phyloP scores from a whole-genome alignment of 2,113 vertebrate species.

The Irena cyanogastra region DNA sequence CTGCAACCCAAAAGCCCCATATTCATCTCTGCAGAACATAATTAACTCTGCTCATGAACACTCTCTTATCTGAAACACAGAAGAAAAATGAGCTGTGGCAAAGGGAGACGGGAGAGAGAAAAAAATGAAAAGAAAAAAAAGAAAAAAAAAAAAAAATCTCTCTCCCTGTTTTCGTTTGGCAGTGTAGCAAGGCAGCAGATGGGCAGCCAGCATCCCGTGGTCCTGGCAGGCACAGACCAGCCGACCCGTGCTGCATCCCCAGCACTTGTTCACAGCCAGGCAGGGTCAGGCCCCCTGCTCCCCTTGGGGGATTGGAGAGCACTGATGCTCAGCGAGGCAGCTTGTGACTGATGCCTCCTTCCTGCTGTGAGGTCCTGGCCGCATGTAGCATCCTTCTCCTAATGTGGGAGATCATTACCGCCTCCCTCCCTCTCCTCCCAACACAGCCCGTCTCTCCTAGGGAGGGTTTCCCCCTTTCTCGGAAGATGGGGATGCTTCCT shows the following conservation, averaged over 20 bases:
- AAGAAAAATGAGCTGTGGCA: constrained; percentile 46
- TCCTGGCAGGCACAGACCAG: background rate
- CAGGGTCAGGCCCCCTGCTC: background rate
- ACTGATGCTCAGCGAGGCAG: background rate
- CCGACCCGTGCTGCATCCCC: background rate
- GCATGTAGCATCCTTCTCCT: background rate
- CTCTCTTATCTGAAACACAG: constrained; percentile 39
- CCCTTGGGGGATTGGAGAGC: background rate
- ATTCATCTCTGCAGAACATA: constrained; percentile 21
- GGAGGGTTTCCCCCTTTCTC: background rate
- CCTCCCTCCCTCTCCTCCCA: background rate
- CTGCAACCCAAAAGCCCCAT: background rate
- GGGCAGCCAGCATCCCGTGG: background rate
- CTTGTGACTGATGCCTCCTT: background rate
- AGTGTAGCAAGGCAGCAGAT: background rate
- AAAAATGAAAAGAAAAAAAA: background rate
- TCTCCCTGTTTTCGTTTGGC: background rate
- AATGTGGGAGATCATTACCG: background rate
- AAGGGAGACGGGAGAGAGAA: background rate
- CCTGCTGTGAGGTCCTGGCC: background rate
- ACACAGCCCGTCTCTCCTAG: background rate
- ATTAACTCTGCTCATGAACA: constrained; percentile 40
- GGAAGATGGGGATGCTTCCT: background rate
- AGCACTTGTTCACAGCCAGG: background rate
- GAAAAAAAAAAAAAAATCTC: background rate